These are phyloP conservation scores for Tenebrio molitor DNA, from an alignment of 1,140 invertebrate genomes.

Conservation along the genomic window DNA sequence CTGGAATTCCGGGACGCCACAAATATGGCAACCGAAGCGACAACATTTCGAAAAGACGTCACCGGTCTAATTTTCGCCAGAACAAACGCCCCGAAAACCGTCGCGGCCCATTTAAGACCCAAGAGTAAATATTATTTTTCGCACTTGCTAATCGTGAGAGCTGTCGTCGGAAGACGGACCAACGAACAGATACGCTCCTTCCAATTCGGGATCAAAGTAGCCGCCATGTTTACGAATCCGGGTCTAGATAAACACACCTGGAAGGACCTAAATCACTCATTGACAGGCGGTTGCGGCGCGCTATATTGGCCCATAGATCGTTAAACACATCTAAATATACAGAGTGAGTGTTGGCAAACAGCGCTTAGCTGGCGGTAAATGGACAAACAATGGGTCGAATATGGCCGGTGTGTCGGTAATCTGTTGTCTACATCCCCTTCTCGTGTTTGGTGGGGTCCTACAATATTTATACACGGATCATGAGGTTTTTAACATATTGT, in stretches of 20 bases:
- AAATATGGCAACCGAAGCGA: no score
- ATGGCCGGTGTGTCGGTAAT: slow-evolving; percentile 60
- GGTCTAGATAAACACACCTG: slow-evolving; percentile 63
- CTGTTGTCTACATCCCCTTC: slow-evolving; percentile 63
- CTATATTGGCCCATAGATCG: slow-evolving; percentile 46
- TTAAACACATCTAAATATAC: slow-evolving; percentile 54
- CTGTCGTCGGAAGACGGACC: slow-evolving; percentile 23
- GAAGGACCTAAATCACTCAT: slow-evolving; percentile 62
- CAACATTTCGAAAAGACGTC: no score
- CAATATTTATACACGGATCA: slow-evolving; percentile 61
- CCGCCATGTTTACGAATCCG: slow-evolving; percentile 60
- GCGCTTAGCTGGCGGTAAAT: slow-evolving; percentile 64
- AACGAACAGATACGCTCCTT: slow-evolving; percentile 43
- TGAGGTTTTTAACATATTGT: slow-evolving; percentile 55
- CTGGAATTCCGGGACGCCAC: no score
- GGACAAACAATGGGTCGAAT: slow-evolving; percentile 61
- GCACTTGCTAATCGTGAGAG: slow-evolving; percentile 53
- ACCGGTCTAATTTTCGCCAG: not conserved
- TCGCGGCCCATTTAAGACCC: slow-evolving; percentile 9
- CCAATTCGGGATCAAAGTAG: slow-evolving; percentile 58
- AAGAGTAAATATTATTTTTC: slow-evolving; percentile 58
- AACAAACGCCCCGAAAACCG: not conserved
- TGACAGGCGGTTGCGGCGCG: slow-evolving; percentile 56
- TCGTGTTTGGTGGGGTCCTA: slow-evolving; percentile 56
- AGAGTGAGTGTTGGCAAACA: slow-evolving; percentile 55